A percentile compares a stretch with the other conserved stretches of the same genome.
Evolutionary conservation across 2,888 invertebrate genomes (phyloP).

Genomic region (Drosophila ustulata): DNA sequence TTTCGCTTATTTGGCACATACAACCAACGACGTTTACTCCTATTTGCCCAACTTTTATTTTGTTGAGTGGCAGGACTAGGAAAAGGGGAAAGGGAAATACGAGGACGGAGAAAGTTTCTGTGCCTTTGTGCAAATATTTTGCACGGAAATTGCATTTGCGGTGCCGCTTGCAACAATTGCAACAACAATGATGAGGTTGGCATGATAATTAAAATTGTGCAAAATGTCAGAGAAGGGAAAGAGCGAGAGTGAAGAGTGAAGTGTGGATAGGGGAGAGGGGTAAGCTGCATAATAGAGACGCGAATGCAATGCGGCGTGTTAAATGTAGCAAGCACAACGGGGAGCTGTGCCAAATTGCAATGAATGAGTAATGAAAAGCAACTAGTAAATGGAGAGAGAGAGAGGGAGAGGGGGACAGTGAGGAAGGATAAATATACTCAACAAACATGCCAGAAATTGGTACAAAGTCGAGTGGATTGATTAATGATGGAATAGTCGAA

Average conservation of each 20-base stretch:
- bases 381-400: background rate
- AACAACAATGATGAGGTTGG: constrained; percentile 38
- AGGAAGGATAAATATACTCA: background rate
- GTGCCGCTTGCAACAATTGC: constrained; percentile 49
- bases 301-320: constrained; percentile 46
- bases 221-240: constrained; percentile 4
- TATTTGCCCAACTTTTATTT: constrained; percentile 27
- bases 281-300: constrained; percentile 48
- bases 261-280: too few relatives aligned
- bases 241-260: background rate
- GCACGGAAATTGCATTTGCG: constrained; percentile 72
- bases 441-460: background rate
- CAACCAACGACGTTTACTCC: constrained; percentile 14
- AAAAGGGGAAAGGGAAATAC: background rate
- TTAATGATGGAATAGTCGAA: constrained; percentile 4
- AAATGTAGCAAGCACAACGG: constrained; percentile 29
- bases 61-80: constrained; percentile 4
- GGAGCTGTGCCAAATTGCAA: constrained; percentile 46
- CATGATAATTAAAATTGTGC: constrained; percentile 65
- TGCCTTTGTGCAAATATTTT: constrained; percentile 70
- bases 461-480: background rate
- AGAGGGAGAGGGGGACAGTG: background rate
- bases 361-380: constrained; percentile 32
- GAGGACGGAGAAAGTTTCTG: constrained; percentile 45
- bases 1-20: constrained; percentile 23